phyloP scores from a whole-genome alignment of 2,888 invertebrate species.

The Ferrisia virgata region DNA sequence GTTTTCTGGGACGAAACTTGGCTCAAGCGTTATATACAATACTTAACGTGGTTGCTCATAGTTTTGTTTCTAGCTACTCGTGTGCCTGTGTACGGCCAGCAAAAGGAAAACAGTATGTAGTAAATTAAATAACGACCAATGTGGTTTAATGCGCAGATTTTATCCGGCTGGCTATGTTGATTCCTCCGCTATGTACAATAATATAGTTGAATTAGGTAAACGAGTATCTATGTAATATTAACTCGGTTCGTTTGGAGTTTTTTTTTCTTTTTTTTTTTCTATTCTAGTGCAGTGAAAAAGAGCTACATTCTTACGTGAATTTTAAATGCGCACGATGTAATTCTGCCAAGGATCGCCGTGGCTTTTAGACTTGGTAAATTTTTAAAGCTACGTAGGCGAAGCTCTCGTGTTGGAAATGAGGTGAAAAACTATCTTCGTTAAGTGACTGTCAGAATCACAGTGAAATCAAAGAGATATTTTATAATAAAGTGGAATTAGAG shows the following conservation, averaged over 20 bases:
- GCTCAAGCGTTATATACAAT: background rate
- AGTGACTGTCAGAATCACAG: background rate
- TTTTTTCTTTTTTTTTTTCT: too few relatives aligned
- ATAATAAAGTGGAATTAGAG: background rate
- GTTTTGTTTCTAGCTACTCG: background rate
- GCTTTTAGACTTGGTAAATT: background rate
- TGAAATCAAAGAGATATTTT: background rate
- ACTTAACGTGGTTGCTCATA: background rate
- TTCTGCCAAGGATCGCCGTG: background rate
- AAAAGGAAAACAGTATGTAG: background rate
- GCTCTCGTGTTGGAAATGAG: background rate
- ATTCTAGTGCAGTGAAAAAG: background rate
- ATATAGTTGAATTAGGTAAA: background rate
- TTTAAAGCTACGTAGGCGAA: background rate
- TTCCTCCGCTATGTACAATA: background rate
- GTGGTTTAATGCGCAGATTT: conserved; percentile 5
- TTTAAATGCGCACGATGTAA: background rate
- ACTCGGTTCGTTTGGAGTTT: background rate
- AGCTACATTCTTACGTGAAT: background rate
- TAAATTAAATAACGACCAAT: background rate
- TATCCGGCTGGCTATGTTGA: background rate
- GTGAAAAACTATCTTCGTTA: background rate
- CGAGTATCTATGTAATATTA: background rate
- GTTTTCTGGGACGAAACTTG: background rate
- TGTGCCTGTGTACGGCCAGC: background rate